phyloP scores from a whole-genome alignment of 2,888 invertebrate genomes.

The Choreutis nemorana region DNA sequence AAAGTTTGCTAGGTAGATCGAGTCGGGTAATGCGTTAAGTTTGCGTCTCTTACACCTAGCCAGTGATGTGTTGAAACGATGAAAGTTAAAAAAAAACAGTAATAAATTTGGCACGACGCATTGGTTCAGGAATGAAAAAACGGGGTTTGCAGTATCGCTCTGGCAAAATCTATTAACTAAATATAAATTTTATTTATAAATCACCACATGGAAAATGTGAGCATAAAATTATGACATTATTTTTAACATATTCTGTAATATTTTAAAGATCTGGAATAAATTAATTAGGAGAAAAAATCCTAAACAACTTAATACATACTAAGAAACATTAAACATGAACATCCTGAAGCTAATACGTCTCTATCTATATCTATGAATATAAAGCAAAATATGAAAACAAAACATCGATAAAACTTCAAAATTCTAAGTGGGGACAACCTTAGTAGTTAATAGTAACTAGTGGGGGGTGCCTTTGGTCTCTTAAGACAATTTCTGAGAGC shows the following conservation, averaged over 20 bases:
- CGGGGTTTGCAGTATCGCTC: no score
- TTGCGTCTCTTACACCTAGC: no score
- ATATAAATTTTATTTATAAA: no score
- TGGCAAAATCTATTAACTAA: no score
- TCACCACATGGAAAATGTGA: background rate
- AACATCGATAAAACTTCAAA: constrained; percentile 4
- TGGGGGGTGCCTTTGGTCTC: constrained; percentile 45
- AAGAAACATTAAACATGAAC: background rate
- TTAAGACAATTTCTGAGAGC: constrained; percentile 51
- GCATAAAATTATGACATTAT: background rate
- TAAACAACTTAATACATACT: constrained; percentile 5
- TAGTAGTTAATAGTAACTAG: constrained; percentile 51
- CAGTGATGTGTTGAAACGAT: no score
- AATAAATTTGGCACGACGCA: no score
- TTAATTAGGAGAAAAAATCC: constrained; percentile 4
- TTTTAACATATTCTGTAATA: background rate
- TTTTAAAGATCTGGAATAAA: constrained; percentile 7
- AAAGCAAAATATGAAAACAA: constrained; percentile 2
- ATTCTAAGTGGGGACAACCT: constrained; percentile 21
- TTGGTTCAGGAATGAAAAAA: no score
- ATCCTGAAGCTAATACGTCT: background rate
- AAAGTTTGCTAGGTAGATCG: no score
- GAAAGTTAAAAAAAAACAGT: no score
- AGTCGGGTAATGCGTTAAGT: no score
- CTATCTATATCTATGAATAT: background rate